Evolutionary conservation across 2,797 vertebrate species (phyloP).

Genomic region (Eulemur rubriventer): DNA sequence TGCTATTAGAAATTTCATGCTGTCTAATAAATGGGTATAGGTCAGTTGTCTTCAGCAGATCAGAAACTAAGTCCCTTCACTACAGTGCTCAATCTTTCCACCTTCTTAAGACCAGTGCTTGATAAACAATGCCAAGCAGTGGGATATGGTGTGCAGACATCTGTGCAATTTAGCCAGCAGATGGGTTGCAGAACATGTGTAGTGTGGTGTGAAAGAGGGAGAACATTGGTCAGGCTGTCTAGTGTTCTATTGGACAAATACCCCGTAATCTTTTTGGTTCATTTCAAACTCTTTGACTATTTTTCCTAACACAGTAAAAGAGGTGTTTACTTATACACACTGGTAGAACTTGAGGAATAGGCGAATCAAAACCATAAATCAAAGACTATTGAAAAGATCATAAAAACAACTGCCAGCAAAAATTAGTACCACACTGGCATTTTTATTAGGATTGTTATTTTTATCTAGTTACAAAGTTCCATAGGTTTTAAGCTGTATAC

Average conservation of each 20-base stretch:
- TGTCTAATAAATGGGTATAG: not conserved
- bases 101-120: not conserved
- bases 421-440: not conserved
- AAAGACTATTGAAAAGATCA: not conserved
- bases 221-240: not conserved
- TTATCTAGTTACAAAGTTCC: not conserved
- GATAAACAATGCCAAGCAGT: not conserved
- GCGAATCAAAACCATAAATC: not conserved
- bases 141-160: not conserved
- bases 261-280: not conserved
- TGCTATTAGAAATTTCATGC: not conserved
- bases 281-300: not conserved
- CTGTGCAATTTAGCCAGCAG: not conserved
- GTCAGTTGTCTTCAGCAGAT: not conserved
- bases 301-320: not conserved
- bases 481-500: not conserved
- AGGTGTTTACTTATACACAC: not conserved
- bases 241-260: not conserved
- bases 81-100: not conserved
- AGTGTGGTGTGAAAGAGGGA: not conserved
- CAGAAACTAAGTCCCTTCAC: not conserved
- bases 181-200: not conserved
- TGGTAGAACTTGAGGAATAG: not conserved
- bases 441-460: not conserved
- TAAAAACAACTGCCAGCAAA: not conserved